These are phyloP conservation scores for Parnassius glacialis DNA, from an alignment of 2,888 invertebrate genomes.

Conservation along the genomic window DNA sequence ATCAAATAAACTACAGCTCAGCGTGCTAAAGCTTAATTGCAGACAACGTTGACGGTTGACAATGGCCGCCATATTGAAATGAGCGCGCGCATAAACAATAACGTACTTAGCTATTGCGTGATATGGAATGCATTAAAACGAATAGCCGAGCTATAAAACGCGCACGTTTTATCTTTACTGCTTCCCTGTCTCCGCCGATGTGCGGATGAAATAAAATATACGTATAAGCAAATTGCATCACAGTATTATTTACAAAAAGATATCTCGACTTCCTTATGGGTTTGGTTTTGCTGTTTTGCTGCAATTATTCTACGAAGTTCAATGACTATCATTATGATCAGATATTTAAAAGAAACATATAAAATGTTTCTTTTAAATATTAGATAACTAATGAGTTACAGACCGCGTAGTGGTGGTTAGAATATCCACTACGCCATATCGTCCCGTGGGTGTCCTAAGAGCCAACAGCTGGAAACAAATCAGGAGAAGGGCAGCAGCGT, in stretches of 20 bases:
- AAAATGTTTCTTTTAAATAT: too few species aligned
- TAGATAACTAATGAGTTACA: too few species aligned
- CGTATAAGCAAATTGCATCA: background rate
- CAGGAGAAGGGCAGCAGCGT: too few species aligned
- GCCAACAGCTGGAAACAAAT: too few species aligned
- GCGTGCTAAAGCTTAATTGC: slow-evolving; percentile 12
- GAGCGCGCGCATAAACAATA: slow-evolving; percentile 45
- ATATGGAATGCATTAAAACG: slow-evolving; percentile 48
- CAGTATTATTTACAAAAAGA: slow-evolving; percentile 5
- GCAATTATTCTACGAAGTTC: too few species aligned
- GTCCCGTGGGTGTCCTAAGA: too few species aligned
- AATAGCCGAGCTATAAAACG: slow-evolving; percentile 26
- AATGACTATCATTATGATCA: too few species aligned
- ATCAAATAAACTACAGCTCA: background rate
- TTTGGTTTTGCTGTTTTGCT: background rate
- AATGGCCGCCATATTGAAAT: slow-evolving; percentile 43
- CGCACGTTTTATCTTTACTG: slow-evolving; percentile 17
- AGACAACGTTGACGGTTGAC: slow-evolving; percentile 29
- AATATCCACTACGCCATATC: too few species aligned
- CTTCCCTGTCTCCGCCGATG: slow-evolving; percentile 10
- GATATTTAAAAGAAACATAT: too few species aligned
- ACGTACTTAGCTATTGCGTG: slow-evolving; percentile 39
- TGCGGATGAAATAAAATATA: slow-evolving; percentile 17
- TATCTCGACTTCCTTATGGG: slow-evolving; percentile 16
- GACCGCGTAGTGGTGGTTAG: too few species aligned